Conservation (phyloP, 2,113 vertebrate species). For the Ptilonorhynchus violaceus region DNA sequence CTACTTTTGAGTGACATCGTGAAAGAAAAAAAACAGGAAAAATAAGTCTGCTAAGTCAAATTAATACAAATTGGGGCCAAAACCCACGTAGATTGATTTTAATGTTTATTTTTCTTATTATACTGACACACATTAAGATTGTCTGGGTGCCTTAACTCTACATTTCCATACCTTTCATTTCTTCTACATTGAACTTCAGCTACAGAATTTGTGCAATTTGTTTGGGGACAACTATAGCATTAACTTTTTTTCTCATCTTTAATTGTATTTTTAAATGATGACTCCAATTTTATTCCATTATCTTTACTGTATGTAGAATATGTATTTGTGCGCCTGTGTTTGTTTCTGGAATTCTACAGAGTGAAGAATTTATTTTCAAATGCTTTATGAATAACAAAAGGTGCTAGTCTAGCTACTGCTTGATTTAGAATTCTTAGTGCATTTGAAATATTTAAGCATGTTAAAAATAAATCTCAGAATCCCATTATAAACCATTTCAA, state of each 20-base stretch:
- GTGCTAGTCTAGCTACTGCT: not conserved
- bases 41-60: not conserved
- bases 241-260: not conserved
- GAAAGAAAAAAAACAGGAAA: not conserved
- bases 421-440: not conserved
- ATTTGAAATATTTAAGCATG: not conserved
- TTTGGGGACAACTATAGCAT: not conserved
- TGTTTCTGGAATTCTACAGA: not conserved
- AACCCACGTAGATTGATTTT: not conserved
- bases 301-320: not conserved
- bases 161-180: not conserved
- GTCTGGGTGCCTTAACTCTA: not conserved
- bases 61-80: not conserved
- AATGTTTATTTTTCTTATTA: not conserved
- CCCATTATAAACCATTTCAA: not conserved
- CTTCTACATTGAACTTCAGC: not conserved
- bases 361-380: not conserved
- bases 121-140: not conserved
- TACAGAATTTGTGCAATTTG: not conserved
- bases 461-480: not conserved
- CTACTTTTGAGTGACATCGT: not conserved
- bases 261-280: not conserved
- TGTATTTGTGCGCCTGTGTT: fast-evolving
- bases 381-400: not conserved
- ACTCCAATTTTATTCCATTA: not conserved